These are phyloP conservation scores for Hypomesus transpacificus DNA, from an alignment of 2,113 vertebrate species.

Conservation along the genomic window DNA sequence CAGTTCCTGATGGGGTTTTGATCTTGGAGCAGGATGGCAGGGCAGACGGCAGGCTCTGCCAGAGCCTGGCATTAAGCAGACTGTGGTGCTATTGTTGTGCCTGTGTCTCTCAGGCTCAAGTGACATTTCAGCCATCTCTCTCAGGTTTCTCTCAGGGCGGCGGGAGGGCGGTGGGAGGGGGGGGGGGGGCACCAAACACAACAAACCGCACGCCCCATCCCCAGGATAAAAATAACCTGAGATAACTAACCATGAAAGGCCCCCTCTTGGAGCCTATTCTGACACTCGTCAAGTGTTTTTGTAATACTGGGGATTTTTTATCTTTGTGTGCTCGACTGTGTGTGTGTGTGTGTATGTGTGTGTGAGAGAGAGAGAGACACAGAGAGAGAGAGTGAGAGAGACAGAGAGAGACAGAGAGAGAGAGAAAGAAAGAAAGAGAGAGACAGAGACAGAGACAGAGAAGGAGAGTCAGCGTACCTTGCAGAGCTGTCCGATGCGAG, in stretches of 20 bases:
- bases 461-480: no score
- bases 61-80: constrained; percentile 53
- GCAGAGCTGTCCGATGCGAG: constrained; percentile 95
- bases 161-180: no score
- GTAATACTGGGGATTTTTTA: constrained; percentile 37
- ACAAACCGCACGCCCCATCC: constrained; percentile 49
- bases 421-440: neutral
- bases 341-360: constrained; percentile 10
- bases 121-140: constrained; percentile 68
- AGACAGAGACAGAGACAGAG: no score
- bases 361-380: neutral
- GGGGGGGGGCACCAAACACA: constrained; percentile 32
- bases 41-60: constrained; percentile 32
- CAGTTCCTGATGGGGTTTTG: constrained; percentile 46
- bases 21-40: constrained; percentile 36
- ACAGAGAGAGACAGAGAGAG: no score
- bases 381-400: no score
- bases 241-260: constrained; percentile 50
- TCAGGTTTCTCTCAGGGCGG: constrained; percentile 54
- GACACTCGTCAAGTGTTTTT: constrained; percentile 42
- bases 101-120: constrained; percentile 51
- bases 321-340: constrained; percentile 5
- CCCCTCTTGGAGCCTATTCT: constrained; percentile 48
- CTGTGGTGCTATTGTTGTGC: constrained; percentile 53
- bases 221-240: constrained; percentile 57